Evolutionary conservation across 2,113 vertebrate genomes (phyloP).

Genomic region (Corapipo altera): DNA sequence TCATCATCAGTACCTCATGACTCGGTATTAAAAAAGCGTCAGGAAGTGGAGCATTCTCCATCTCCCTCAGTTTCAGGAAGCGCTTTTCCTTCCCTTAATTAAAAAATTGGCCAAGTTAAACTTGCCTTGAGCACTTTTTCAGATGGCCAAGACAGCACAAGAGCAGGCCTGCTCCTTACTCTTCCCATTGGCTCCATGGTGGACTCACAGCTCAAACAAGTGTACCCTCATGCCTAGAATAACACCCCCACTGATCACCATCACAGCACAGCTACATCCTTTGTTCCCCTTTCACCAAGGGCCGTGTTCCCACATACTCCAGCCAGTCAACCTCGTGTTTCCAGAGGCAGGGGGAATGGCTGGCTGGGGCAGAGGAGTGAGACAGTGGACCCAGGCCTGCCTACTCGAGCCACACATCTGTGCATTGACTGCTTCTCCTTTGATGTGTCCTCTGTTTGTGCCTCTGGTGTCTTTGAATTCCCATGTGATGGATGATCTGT

Average conservation of each 20-base stretch:
- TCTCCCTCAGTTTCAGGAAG: background rate
- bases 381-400: background rate
- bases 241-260: background rate
- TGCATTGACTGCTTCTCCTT: background rate
- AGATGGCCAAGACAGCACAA: background rate
- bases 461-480: background rate
- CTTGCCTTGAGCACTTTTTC: background rate
- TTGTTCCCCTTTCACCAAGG: background rate
- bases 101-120: background rate
- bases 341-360: background rate
- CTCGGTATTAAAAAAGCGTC: background rate
- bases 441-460: background rate
- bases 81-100: background rate
- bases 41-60: background rate
- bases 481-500: background rate
- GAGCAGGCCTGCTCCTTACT: background rate
- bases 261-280: fast-evolving
- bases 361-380: background rate
- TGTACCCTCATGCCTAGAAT: background rate
- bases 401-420: background rate
- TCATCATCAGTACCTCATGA: background rate
- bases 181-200: background rate
- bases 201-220: background rate
- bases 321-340: fast-evolving
- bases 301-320: background rate